These are phyloP conservation scores for Hipposideros armiger DNA, from an alignment of 2,113 vertebrate genomes.

Conservation along the genomic window DNA sequence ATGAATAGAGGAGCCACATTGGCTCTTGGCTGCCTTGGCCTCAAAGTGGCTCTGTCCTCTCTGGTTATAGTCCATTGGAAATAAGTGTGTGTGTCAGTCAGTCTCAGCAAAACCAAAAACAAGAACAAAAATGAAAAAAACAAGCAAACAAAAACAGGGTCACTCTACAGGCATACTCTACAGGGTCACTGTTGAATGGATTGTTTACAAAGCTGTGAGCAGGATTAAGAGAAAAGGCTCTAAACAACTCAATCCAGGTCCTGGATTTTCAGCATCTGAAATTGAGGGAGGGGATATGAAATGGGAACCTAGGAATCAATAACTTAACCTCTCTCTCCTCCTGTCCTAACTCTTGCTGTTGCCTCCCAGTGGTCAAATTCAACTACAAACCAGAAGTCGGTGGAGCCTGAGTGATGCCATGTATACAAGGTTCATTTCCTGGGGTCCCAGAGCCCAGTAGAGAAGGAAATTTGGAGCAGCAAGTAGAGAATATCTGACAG, in stretches of 20 bases:
- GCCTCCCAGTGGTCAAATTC: not conserved
- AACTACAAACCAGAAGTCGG: not conserved
- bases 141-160: not conserved
- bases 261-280: constrained; percentile 1
- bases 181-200: not conserved
- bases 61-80: not conserved
- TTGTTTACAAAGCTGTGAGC: not conserved
- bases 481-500: not conserved
- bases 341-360: not conserved
- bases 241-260: not conserved
- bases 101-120: not conserved
- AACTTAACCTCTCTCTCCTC: not conserved
- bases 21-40: not conserved
- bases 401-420: not conserved
- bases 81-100: not conserved
- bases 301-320: not conserved
- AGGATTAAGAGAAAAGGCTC: not conserved
- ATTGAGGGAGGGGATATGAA: not conserved
- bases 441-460: not conserved
- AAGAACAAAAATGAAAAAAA: not conserved
- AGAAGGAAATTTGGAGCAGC: not conserved
- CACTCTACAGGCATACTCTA: not conserved
- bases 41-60: not conserved
- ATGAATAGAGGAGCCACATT: not conserved
- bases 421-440: not conserved